phyloP scores from a whole-genome alignment of 2,888 invertebrate species.

The Platycnemis pennipes region DNA sequence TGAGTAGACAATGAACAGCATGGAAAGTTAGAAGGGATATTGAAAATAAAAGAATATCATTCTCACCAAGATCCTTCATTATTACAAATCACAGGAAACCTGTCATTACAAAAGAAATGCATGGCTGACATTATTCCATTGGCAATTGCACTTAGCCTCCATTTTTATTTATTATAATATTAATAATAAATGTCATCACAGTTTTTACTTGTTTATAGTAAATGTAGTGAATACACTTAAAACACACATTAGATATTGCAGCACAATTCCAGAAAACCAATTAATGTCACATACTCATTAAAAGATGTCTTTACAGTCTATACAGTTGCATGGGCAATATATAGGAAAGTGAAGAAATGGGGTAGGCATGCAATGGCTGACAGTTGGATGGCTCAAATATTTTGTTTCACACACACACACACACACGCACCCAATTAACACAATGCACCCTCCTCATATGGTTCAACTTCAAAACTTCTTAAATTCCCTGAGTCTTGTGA shows the following conservation, averaged over 20 bases:
- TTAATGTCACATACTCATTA: conserved; percentile 45
- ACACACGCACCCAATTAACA: conserved; percentile 37
- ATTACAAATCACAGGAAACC: conserved; percentile 68
- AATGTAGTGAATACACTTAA: conserved; percentile 64
- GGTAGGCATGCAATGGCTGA: conserved; percentile 53
- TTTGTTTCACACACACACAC: conserved; percentile 36
- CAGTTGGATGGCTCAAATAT: conserved; percentile 66
- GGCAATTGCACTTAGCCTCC: conserved; percentile 67
- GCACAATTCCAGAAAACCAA: conserved; percentile 66
- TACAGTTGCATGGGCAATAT: conserved; percentile 59
- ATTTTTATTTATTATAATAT: conserved; percentile 66
- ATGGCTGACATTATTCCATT: conserved; percentile 63
- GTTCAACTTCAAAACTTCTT: conserved; percentile 61
- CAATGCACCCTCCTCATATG: conserved; percentile 53
- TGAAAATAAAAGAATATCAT: conserved; percentile 42
- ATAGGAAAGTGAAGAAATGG: conserved; percentile 59
- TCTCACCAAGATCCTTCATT: conserved; percentile 67
- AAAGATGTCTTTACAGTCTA: conserved; percentile 42
- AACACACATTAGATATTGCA: conserved; percentile 66
- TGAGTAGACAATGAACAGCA: no score
- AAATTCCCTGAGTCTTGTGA: conserved; percentile 67
- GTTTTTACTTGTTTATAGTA: conserved; percentile 68
- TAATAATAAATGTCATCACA: conserved; percentile 66
- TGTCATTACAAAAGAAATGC: conserved; percentile 67
- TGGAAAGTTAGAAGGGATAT: background rate